Evolutionary conservation across 1,140 invertebrate species (phyloP).

Genomic region (Camponotus vicinus): DNA sequence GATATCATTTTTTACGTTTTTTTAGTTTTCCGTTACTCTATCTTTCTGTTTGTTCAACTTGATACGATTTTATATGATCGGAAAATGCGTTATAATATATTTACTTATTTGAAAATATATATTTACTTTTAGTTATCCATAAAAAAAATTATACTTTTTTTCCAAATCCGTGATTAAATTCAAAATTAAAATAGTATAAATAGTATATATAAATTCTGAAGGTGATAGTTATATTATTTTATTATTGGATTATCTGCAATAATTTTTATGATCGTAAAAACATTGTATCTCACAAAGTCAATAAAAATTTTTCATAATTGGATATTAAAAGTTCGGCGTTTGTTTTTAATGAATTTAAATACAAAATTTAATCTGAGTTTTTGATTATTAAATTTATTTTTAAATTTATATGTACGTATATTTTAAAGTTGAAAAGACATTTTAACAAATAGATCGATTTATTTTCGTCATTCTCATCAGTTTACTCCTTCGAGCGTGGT

Average conservation of each 20-base stretch:
- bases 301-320: neutral
- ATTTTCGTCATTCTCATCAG: neutral
- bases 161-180: neutral
- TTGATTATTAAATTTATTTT: neutral
- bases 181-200: neutral
- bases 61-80: neutral
- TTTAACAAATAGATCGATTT: neutral
- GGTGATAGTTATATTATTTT: neutral
- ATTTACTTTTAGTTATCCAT: neutral
- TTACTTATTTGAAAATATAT: neutral
- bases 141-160: neutral
- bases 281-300: neutral
- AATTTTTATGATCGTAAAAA: neutral
- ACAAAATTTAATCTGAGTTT: neutral
- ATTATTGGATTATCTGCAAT: neutral
- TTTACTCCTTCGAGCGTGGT: neutral
- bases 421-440: neutral
- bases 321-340: neutral
- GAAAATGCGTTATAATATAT: neutral
- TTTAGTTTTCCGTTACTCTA: conserved; percentile 9
- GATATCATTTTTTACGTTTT: conserved; percentile 5
- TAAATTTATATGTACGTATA: neutral
- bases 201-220: neutral
- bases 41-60: neutral
- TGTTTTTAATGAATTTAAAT: neutral